Evolutionary conservation across 2,888 invertebrate species (phyloP), one percentile per base, ranked within the genome.

Genomic region (Yponomeuta evonymella): DNA sequence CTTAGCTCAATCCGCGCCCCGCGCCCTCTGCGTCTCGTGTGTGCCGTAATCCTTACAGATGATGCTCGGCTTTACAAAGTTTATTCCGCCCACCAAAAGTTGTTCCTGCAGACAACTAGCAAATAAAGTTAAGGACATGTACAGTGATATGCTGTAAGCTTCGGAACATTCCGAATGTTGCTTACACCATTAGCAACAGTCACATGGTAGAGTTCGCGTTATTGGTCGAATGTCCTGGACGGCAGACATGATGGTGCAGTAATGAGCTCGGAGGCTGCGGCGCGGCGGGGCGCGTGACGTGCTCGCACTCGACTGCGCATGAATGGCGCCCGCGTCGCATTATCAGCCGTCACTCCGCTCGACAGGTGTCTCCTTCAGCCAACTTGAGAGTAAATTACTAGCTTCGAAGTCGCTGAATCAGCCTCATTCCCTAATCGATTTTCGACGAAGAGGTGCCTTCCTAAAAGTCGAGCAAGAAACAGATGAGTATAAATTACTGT

Each of bases 321-420:
- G 86, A 90, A 90, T 88, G 82, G 87, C 85, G 85, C 82, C 82
- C 86, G 86, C 86, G 83, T 90, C 89, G 88, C 84, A 89, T 92
- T 91, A 90, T 90, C 88, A 87, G 85, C 86, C 88, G 88, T 90
- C 90, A 90, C 86, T 88, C 88, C 81, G 82, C 81, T 79, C 89
- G 91, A 90, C 91, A 92, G 91, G 91, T 91, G 90, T 91, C 91
- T 89, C 89, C 89, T 89, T 89, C 91, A 91, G 90, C 89, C 87
- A 88, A 88, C 89, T 90, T 87, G 87, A 89, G 86, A 90, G 90
- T 89, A 90, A 91, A 91, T 91, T 92, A 91, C 91, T 87, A 87
- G 86, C 88, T 86, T 83, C 84, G 84, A 88, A 89, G 84, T 87
- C 89, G 87, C 88, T 90, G 90, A 91, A 89, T 90, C 90, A 87